Base-by-base conservation (phyloP, 2,888 invertebrate genomes). In the Pseudolycoriella hygida region DNA sequence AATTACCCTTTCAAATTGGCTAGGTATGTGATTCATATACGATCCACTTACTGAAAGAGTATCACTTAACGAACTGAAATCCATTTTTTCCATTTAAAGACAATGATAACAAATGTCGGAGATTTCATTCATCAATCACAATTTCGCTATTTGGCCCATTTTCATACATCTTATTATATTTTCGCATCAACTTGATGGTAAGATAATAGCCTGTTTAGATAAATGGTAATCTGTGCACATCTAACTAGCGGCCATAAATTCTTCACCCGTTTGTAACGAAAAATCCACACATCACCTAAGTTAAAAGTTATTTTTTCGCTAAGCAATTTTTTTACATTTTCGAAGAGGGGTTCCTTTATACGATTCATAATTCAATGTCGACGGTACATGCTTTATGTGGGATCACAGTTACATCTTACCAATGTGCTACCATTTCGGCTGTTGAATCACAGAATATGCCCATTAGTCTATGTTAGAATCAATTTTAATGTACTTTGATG, bases 101-200 rank as follows among this genome's bases (percentile, higher is more conserved):
- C 14, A 41, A 41, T 30, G 30, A 25, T n/a, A 25, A 41, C 19
- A 41, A 25, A 41, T 30, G 17, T 17, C 17, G n/a, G 17, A 25
- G n/a, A 18, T 40, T 38, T 14, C 17, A 42, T 47, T 39, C 47
- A 47, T 47, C 47, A 47, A 47, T 47, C 47, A 47, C 47, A 47
- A 47, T 47, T 44, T 46, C 38, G 18, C 15, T 25, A 25, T 25
- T 41, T 41, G 20, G n/a, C 18, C 30, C n/a, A 14, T 41, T 41
- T 37, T 37, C 15, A 37, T 37, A 37, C 15, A 37, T 37, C n/a
- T 37, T 14, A 14, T 14, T 37, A 37, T 37, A 15, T 37, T 37
- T 39, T 39, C 39, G 39, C 39, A 39, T 39, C 17, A 39, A 17
- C 11, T 17, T 17, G 15, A 39, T 39, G 17, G 3, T 17, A 17